Base-by-base conservation (phyloP, 2,113 vertebrate species). In the Kryptolebias marmoratus region DNA sequence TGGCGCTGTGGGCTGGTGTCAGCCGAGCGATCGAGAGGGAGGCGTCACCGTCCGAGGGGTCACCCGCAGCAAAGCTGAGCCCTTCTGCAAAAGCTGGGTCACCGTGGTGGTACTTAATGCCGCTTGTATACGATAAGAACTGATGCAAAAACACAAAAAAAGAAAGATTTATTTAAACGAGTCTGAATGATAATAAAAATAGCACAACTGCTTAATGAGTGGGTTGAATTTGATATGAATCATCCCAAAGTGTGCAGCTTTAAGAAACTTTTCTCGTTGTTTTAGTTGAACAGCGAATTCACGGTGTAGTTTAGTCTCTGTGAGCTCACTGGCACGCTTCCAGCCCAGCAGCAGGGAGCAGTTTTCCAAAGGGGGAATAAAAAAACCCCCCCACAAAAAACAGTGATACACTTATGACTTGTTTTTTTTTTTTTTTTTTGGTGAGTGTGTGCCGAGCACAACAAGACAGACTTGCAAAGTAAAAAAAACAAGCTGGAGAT, bases 11-110 rank as follows among this genome's bases (percentile, higher is more conserved):
- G 0, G 83, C 82, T 0, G 89, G 73, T 2, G 93, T 90, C 68
- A 97, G 90, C 28, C 90, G 83, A 0, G 92, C 68, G 28, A 98
- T 91, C 31, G 88, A 93, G 49, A 98, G 95, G n/a, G 96, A 97
- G 0, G 96, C 96, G 0, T 98, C 95, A 0, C 96, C 93, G 47
- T 79, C 87, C 4, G 95, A 93, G 5, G 96, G 96, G 88, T 97
- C 94, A 0, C 49, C 55, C 13, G 92, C 88, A 2, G 89, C 87
- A 18, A 98, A 98, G 62, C 89, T 86, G 56, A 96, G 88, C 0
- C 94, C 93, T 68, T 92, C 88, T 63, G 89, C 91, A 44, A 94
- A 81, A 4, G 76, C 79, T 0, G 88, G 84, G 39, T 91, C 77
- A 2, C 85, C 90, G 28, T 94, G 93, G 1, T 93, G 67, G 65